Percentiles rank a stretch among this genome's conserved stretches.
Conservation (phyloP, 1,140 invertebrate genomes). For the Dryas iulia region DNA sequence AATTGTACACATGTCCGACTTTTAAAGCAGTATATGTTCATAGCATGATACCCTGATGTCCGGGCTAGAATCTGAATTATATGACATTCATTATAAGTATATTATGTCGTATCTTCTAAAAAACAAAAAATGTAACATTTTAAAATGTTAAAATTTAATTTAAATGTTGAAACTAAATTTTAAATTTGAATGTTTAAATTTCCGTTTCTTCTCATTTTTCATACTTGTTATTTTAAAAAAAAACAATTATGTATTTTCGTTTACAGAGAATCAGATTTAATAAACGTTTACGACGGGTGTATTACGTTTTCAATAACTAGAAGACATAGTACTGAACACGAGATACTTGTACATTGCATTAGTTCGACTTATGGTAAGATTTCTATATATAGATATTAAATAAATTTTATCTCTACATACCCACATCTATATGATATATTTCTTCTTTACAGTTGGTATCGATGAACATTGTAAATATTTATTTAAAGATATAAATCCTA, state of each 20-base stretch:
- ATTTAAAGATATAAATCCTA: constrained; percentile 45
- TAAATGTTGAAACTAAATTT: no score
- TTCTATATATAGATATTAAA: not conserved
- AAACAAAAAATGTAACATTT: no score
- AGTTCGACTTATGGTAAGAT: constrained; percentile 67
- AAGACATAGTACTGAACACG: constrained; percentile 59
- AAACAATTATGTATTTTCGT: constrained; percentile 3
- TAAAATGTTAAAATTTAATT: no score
- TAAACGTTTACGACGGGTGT: constrained; percentile 58
- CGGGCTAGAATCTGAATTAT: no score
- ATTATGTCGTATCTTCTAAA: no score
- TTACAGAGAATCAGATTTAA: constrained; percentile 63
- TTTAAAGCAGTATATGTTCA: no score
- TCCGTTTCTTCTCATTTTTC: no score
- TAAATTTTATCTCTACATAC: not conserved
- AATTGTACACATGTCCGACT: no score
- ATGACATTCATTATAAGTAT: no score
- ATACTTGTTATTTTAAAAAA: no score
- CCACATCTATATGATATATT: not conserved
- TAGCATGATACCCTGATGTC: no score
- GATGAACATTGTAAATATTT: constrained; percentile 61
- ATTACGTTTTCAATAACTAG: constrained; percentile 58
- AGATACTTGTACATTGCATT: constrained; percentile 66
- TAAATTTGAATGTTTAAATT: no score
- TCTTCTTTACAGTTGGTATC: constrained; percentile 65